Evolutionary conservation across 2,888 invertebrate species (phyloP), one percentile per base, ranked within the genome.

Genomic region (Muscina levida): DNA sequence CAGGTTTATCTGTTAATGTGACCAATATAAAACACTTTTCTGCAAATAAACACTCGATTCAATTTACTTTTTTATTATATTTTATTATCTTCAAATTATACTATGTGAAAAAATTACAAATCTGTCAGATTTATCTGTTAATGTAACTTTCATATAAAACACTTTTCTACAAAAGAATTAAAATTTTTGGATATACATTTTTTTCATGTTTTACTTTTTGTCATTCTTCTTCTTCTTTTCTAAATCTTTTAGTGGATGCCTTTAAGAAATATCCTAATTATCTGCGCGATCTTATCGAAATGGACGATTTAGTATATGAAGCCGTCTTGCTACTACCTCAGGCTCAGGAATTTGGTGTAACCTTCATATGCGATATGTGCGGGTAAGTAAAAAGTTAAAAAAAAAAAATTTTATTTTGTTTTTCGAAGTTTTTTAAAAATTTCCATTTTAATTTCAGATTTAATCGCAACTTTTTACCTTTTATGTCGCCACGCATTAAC

Each of bases 251-350:
- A 80, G 88, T 88, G 37, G 89, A 89, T 76, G 87, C 84, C 2
- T 89, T 89, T 44, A 85, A 87, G n/a, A 84, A 85, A 65, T 89
- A 86, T 56, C 88, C 88, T 0, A 87, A 88, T 71, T 89, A 87
- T 68, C 82, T 89, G 26, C 83, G 86, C 59, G 87, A 88, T 72
- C 84, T 87, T 5, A 84, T 89, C 39, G 89, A 89, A 84, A 88
- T 89, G 82, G 89, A 89, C 82, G 89, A 89, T 84, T 84, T 89
- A 39, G 85, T 89, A 56, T 87, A 89, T 77, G 89, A 89, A 77
- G 87, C 89, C 0, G 46, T 89, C 26, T 79, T 89, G 51, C 79
- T 89, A 72, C 53, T 89, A 26, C 89, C 89, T 0, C 84, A 82
- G 83, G 87, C 87, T 1, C 89, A 89, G 74, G 85, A 87, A 68